Evolutionary conservation across 2,888 invertebrate species (phyloP).

Genomic region (Melipona bicolor): DNA sequence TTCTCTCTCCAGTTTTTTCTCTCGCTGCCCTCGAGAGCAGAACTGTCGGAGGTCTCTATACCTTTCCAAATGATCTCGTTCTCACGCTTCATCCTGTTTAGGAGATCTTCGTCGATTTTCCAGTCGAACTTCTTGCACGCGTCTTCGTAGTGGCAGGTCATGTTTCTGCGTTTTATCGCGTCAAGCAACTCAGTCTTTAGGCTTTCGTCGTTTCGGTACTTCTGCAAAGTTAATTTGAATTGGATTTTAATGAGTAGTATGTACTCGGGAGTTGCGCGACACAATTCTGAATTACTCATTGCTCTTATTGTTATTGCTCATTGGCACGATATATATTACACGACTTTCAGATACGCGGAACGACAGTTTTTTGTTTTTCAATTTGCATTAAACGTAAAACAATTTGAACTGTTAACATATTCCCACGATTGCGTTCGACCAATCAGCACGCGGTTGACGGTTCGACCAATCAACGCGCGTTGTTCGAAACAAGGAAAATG

Average conservation of each 20-base stretch:
- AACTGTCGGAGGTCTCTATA: conserved; percentile 72
- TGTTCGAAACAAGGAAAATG: conserved; percentile 10
- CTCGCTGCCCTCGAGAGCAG: conserved; percentile 27
- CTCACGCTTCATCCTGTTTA: conserved; percentile 72
- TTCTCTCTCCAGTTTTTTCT: conserved; percentile 77
- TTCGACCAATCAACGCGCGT: conserved; percentile 6
- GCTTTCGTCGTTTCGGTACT: conserved; percentile 84
- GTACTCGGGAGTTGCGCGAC: conserved; percentile 53
- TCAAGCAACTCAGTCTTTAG: conserved; percentile 84
- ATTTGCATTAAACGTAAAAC: neutral
- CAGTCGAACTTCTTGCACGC: conserved; percentile 85
- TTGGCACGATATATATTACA: neutral
- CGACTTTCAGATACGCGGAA: no score
- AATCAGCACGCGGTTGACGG: neutral
- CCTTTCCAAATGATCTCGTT: conserved; percentile 71
- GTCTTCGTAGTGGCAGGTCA: conserved; percentile 88
- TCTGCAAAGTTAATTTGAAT: conserved; percentile 85
- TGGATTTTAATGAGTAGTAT: conserved; percentile 85
- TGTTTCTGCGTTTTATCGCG: conserved; percentile 85
- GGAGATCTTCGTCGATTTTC: conserved; percentile 84
- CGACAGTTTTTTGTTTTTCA: conserved; percentile 14
- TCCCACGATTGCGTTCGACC: conserved; percentile 6
- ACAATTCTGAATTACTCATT: conserved; percentile 40
- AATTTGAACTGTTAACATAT: neutral
- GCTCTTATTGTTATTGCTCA: neutral